Percentiles rank a stretch among this genome's conserved stretches.
Evolutionary conservation across 2,113 vertebrate genomes (phyloP).

Genomic region (Apaloderma vittatum): DNA sequence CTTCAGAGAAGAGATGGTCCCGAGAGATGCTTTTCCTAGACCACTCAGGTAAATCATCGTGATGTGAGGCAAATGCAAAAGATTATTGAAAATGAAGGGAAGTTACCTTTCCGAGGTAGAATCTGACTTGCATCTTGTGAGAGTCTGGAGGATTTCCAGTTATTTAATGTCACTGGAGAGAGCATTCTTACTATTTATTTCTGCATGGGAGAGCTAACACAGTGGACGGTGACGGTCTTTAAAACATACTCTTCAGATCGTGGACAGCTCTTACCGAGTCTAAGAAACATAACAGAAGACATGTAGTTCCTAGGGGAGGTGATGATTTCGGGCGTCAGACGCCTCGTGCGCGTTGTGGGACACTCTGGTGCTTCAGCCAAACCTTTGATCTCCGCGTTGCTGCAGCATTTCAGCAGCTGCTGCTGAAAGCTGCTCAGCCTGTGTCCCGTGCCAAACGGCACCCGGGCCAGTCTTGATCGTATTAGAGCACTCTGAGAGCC

Average conservation of each 20-base stretch:
- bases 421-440: fast-evolving
- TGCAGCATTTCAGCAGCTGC: background rate
- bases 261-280: background rate
- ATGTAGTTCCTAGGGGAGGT: background rate
- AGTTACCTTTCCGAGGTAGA: background rate
- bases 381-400: background rate
- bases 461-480: background rate
- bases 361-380: background rate
- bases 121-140: background rate
- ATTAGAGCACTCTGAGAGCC: background rate
- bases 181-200: background rate
- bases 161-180: background rate
- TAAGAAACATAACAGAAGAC: background rate
- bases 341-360: fast-evolving
- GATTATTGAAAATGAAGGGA: background rate
- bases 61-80: background rate
- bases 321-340: background rate
- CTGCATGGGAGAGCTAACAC: background rate
- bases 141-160: background rate
- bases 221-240: background rate
- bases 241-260: background rate
- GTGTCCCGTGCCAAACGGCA: background rate
- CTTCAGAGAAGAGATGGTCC: conserved; percentile 37
- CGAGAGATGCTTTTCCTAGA: conserved; percentile 17
- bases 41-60: conserved; percentile 5